Evolutionary conservation across 2,113 vertebrate species (phyloP), one percentile per base, ranked within the genome.

Genomic region (Mungos mungo): DNA sequence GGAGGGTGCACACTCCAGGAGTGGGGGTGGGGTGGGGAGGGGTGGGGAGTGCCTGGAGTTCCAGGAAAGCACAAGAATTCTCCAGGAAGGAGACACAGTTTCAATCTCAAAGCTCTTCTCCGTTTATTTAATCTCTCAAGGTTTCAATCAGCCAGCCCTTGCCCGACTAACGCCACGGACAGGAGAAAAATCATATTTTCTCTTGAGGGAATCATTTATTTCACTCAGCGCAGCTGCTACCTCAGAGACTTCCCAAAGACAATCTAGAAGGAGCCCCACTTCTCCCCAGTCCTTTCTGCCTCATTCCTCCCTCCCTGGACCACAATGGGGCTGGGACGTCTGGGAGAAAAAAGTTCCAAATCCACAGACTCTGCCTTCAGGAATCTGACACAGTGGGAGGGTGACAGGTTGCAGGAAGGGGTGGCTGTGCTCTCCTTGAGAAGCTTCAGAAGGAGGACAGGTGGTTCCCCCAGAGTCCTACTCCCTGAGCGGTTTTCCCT

Each of bases 151-250:
- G 25, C n/a, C 79, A 29, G 65, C 54, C 52, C 80, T 87, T 71
- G 68, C 89, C 83, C 72, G 60, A 96, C 19, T 1, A 45, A 65
- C 35, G 80, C 35, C 69, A 41, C 2, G 52, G 50, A 81, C 1
- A 7, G 66, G 65, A 83, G 54, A 45, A 84, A 95, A 93, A 93
- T 81, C 63, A 21, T 23, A 35, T 84, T 97, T 97, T 92, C 90
- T 87, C 92, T 84, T 33, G 23, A 87, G 95, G 47, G 60, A 96
- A 71, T 86, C 86, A 19, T 80, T 85, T 74, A 52, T 97, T 96
- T 88, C 72, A 63, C 95, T 81, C 41, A 52, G 91, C 21, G 41
- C 63, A 35, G 65, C 71, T 27, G 45, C 96, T 69, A 21, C 88
- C 88, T n/a, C 41, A 19, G 45, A 77, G 38, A 80, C n/a, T 66